phyloP scores from a whole-genome alignment of 2,888 invertebrate genomes.

The Lottia scabra region DNA sequence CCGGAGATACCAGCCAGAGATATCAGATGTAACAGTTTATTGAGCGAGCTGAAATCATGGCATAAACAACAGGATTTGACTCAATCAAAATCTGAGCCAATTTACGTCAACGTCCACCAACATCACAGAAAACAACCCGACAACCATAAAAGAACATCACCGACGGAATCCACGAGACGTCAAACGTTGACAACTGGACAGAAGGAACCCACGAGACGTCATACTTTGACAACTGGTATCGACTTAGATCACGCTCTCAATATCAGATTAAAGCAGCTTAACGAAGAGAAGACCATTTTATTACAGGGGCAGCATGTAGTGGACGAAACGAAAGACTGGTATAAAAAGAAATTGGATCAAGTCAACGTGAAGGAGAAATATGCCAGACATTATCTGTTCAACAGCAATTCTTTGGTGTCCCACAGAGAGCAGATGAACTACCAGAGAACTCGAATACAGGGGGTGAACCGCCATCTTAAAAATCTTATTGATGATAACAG shows the following conservation, averaged over 20 bases:
- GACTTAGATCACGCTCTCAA: conserved; percentile 69
- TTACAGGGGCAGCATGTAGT: conserved; percentile 85
- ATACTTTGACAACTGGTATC: no score
- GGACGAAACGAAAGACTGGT: conserved; percentile 79
- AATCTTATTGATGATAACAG: conserved; percentile 78
- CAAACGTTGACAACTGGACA: no score
- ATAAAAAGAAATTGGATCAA: conserved; percentile 62
- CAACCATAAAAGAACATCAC: no score
- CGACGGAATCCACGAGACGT: no score
- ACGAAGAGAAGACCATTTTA: conserved; percentile 91
- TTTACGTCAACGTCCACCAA: no score
- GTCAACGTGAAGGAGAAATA: conserved; percentile 68
- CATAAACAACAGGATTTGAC: neutral
- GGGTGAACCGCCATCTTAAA: conserved; percentile 90
- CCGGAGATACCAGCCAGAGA: no score
- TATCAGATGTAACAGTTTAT: neutral
- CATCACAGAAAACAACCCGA: no score
- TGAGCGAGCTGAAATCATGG: neutral
- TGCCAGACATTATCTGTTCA: conserved; percentile 24
- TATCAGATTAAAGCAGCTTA: conserved; percentile 93
- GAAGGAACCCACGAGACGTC: no score
- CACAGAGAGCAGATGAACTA: conserved; percentile 93
- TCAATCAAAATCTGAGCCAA: no score
- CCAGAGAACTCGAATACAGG: conserved; percentile 87
- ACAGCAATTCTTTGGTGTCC: conserved; percentile 91